Evolutionary conservation across 1,140 invertebrate genomes (phyloP).

Genomic region (Caenorhabditis elegans): DNA sequence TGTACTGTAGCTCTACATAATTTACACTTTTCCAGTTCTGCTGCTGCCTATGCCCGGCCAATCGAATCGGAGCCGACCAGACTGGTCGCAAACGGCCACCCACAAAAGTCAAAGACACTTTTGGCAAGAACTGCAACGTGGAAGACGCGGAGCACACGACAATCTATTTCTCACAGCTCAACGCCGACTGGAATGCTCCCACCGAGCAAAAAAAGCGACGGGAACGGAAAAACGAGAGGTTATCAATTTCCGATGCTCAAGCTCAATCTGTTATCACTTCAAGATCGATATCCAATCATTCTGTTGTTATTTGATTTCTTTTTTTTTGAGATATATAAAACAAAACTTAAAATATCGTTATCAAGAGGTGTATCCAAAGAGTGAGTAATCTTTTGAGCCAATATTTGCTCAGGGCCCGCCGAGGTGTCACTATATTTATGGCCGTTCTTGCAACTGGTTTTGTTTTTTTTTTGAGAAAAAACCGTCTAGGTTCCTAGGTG

Average conservation of each 20-base stretch:
- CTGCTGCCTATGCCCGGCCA: background rate
- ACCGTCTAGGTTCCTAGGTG: too few species aligned
- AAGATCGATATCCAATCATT: background rate
- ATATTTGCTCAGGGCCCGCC: too few species aligned
- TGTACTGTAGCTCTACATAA: too few species aligned
- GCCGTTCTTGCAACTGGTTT: too few species aligned
- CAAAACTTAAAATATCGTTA: too few species aligned
- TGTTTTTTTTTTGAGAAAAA: too few species aligned
- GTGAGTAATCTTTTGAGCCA: too few species aligned
- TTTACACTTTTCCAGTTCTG: background rate
- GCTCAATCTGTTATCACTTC: background rate
- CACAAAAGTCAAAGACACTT: background rate
- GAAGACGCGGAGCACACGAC: background rate
- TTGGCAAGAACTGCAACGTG: background rate
- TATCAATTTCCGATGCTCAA: background rate
- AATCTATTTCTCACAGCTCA: background rate
- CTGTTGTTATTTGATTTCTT: too few species aligned
- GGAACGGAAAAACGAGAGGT: background rate
- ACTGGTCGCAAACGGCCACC: background rate
- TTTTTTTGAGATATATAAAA: too few species aligned
- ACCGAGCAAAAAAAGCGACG: background rate
- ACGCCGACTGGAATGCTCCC: slow-evolving; percentile 2
- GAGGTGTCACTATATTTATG: too few species aligned
- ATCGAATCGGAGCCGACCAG: background rate
- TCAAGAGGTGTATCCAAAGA: too few species aligned